phyloP scores from a whole-genome alignment of 2,888 invertebrate genomes.

The Hydroisotoma schaefferi region DNA sequence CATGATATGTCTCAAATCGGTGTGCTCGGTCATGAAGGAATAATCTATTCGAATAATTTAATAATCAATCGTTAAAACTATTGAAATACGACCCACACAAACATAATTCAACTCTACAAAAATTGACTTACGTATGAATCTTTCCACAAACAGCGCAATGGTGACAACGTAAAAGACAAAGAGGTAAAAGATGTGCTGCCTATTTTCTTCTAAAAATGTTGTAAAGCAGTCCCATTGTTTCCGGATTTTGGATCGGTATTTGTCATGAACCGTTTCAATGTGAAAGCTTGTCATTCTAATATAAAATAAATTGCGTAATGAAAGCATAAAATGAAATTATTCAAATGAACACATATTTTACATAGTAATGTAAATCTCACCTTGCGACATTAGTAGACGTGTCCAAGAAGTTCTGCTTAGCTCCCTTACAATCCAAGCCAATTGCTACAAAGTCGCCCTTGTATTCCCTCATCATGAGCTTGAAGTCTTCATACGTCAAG shows the following conservation, averaged over 20 bases:
- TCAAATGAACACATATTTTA: no score
- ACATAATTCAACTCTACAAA: not conserved
- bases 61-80: not conserved
- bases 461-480: constrained; percentile 94
- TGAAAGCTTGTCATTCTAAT: constrained; percentile 87
- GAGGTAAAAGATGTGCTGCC: constrained; percentile 92
- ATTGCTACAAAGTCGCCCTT: constrained; percentile 93
- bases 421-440: constrained; percentile 89
- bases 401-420: constrained; percentile 90
- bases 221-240: constrained; percentile 81
- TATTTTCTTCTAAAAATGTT: constrained; percentile 90
- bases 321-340: no score
- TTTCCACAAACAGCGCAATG: constrained; percentile 85
- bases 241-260: constrained; percentile 64
- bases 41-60: constrained; percentile 62
- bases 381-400: constrained; percentile 88
- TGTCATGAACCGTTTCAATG: constrained; percentile 74
- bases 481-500: constrained; percentile 85
- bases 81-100: not conserved
- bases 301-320: constrained; percentile 4
- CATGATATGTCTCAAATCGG: constrained; percentile 93
- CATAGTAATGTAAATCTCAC: constrained; percentile 49
- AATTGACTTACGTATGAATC: constrained; percentile 81
- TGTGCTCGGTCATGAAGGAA: constrained; percentile 93
- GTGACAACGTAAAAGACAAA: constrained; percentile 94